Evolutionary conservation across 2,113 vertebrate species (phyloP).

Genomic region (Puffinus mauretanicus): DNA sequence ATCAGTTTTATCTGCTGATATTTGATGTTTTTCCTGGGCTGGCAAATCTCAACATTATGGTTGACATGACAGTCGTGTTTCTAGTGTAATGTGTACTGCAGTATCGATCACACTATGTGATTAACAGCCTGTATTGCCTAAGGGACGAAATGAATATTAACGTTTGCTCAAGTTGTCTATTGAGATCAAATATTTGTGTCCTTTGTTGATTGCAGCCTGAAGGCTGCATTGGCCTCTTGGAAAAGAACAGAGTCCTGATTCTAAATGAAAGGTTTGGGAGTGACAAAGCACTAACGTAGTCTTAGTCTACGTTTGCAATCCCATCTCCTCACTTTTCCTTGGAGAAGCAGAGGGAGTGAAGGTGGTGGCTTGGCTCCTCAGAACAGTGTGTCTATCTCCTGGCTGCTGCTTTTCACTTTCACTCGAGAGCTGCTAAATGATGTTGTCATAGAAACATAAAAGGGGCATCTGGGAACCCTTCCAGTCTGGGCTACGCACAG

Average conservation of each 20-base stretch:
- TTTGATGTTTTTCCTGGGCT: not conserved
- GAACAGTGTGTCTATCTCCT: not conserved
- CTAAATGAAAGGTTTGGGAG: not conserved
- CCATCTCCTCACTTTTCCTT: not conserved
- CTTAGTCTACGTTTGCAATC: fast-evolving
- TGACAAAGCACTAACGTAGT: not conserved
- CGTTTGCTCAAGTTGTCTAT: not conserved
- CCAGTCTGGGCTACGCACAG: not conserved
- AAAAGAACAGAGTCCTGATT: not conserved
- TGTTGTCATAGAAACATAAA: conserved; percentile 31
- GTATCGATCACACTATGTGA: not conserved
- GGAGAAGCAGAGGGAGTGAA: not conserved
- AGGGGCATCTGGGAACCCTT: not conserved
- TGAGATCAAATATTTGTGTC: not conserved
- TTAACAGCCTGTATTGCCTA: not conserved
- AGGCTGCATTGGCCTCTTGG: not conserved
- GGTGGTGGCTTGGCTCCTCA: not conserved
- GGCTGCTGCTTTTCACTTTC: not conserved
- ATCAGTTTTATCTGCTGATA: not conserved
- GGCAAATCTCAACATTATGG: not conserved
- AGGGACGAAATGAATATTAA: not conserved
- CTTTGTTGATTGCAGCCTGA: not conserved
- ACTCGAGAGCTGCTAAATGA: not conserved
- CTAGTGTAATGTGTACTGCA: not conserved
- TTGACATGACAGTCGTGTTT: not conserved